Conservation (phyloP, 2,797 vertebrate genomes). For the Botia almorhae region DNA sequence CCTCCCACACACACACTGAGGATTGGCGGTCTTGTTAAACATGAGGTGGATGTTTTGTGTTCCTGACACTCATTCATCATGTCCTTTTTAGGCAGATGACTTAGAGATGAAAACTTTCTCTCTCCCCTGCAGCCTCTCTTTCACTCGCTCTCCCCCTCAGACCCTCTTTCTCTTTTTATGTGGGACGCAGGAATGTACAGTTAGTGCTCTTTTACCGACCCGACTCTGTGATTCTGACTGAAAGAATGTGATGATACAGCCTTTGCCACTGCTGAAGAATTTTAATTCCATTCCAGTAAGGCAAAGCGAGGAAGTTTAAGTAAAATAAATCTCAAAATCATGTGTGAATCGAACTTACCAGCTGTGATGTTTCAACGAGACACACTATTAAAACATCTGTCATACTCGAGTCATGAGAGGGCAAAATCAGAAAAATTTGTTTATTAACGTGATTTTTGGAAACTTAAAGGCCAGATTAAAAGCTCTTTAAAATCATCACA, state of each 20-base stretch:
- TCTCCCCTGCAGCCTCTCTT: constrained; percentile 36
- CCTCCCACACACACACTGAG: constrained; percentile 20
- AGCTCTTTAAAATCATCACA: no score
- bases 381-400: neutral
- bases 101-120: constrained; percentile 58
- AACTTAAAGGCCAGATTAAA: no score
- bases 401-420: neutral
- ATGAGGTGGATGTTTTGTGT: constrained; percentile 65
- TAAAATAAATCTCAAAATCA: neutral
- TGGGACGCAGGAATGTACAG: constrained; percentile 46
- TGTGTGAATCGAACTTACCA: neutral
- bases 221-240: constrained; percentile 34
- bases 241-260: constrained; percentile 42
- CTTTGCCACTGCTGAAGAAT: neutral
- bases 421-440: neutral
- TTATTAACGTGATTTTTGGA: no score
- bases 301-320: neutral
- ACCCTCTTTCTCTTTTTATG: constrained; percentile 39
- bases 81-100: constrained; percentile 62
- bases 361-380: neutral
- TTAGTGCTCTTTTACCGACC: constrained; percentile 44
- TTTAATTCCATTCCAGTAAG: constrained; percentile 23
- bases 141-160: constrained; percentile 27
- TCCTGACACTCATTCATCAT: constrained; percentile 60
- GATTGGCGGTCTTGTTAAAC: constrained; percentile 60